Evolutionary conservation across 1,140 invertebrate genomes (phyloP), one percentile per base, ranked within the genome.

Genomic region (Megalonaias nervosa): DNA sequence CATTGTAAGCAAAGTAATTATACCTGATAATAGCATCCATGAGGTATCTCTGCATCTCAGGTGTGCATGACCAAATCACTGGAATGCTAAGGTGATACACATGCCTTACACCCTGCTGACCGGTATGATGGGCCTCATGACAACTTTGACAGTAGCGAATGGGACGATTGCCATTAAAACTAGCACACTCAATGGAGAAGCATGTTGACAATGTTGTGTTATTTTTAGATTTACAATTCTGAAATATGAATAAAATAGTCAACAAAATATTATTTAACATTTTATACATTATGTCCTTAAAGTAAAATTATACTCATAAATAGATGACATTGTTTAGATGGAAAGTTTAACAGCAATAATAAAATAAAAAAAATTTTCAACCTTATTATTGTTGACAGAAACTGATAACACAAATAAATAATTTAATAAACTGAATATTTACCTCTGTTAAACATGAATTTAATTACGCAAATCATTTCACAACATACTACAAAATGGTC

Each of bases 201-300:
- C 98, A 99, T 55, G 98, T 97, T 21, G 96, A 97, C 70, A 97
- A 94, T 1, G 98, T 97, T n/a, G 95, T 94, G 90, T 98, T 98
- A 78, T 98, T 96, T 15, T 93, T 93, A 96, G 84, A 95, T 72
- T 96, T 93, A 90, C 98, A 99, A 87, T 97, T 98, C 96, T 98
- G 87, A 55, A 92, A 71, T n/a, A 82, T n/a, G 58, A 75, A 81
- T 57, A 11, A 73, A 61, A 79, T 48, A 48, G 38, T 48, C 4
- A 48, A 48, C 6, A 11, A 48, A 48, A 48, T 48, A 11, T 48
- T 48, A 48, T 48, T 48, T 48, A 48, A 6, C 6, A 48, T 48
- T 48, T 48, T 6, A 48, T 48, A 48, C 38, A 48, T 48, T 48
- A 48, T 48, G 38, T 48, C 0, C 38, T 48, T 9, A 48, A 48